phyloP scores from a whole-genome alignment of 2,113 vertebrate genomes.

The Lota lota region DNA sequence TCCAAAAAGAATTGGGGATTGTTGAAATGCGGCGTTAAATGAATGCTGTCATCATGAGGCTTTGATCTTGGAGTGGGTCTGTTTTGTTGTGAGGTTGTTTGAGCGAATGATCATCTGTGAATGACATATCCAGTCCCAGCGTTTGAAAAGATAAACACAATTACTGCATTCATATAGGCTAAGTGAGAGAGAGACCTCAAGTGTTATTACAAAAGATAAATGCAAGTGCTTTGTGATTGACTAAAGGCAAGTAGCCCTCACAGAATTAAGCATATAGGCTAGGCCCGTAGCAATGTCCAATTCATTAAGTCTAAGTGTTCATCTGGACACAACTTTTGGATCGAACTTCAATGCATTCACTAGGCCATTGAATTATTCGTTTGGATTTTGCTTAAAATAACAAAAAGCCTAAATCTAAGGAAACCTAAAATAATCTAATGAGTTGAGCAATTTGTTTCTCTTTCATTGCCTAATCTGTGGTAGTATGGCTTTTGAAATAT shows the following conservation, averaged over 20 bases:
- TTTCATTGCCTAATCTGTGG: too few relatives aligned
- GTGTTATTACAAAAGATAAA: conserved; percentile 57
- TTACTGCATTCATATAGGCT: conserved; percentile 12
- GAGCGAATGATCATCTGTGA: conserved; percentile 73
- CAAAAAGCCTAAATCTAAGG: neutral
- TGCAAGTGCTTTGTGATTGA: conserved; percentile 21
- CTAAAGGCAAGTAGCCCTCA: neutral
- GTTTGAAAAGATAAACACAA: conserved; percentile 53
- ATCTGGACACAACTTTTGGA: neutral
- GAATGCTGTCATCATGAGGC: conserved; percentile 78
- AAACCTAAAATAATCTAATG: too few relatives aligned
- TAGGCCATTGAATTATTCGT: conserved; percentile 7
- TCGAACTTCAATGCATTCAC: conserved; percentile 13
- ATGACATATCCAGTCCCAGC: conserved; percentile 40
- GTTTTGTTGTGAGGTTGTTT: conserved; percentile 74
- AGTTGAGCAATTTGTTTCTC: too few relatives aligned
- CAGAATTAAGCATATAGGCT: neutral
- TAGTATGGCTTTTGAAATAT: too few relatives aligned
- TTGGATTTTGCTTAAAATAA: neutral
- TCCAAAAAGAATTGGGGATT: conserved; percentile 78
- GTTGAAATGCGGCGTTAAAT: conserved; percentile 70
- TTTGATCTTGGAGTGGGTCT: conserved; percentile 64
- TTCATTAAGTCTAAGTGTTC: neutral
- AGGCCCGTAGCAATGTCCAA: neutral
- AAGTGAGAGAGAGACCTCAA: conserved; percentile 20